phyloP scores from a whole-genome alignment of 2,888 invertebrate genomes.

The Empis livida region DNA sequence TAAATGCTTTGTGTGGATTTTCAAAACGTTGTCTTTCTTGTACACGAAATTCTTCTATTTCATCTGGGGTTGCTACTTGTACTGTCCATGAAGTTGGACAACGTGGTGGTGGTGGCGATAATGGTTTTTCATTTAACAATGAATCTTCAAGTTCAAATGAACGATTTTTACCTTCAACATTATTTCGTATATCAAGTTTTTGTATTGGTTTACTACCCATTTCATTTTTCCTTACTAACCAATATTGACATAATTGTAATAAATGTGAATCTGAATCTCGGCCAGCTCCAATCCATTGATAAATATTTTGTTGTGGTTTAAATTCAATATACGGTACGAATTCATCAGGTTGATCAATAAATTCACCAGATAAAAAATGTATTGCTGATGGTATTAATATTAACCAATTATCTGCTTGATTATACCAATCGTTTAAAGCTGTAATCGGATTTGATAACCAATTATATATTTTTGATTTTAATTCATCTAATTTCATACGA shows the following conservation, averaged over 20 bases:
- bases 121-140: constrained; percentile 25
- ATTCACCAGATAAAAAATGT: constrained; percentile 72
- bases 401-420: constrained; percentile 58
- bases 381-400: constrained; percentile 63
- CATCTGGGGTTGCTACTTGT: constrained; percentile 60
- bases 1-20: constrained; percentile 82
- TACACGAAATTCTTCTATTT: constrained; percentile 60
- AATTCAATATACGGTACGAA: constrained; percentile 83
- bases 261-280: constrained; percentile 75
- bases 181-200: constrained; percentile 21
- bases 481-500: constrained; percentile 60
- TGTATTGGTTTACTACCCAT: constrained; percentile 21
- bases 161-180: constrained; percentile 17
- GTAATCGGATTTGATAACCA: constrained; percentile 73
- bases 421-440: constrained; percentile 70
- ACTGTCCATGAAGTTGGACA: constrained; percentile 76
- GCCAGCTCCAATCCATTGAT: constrained; percentile 83
- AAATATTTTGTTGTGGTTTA: constrained; percentile 52
- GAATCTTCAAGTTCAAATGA: constrained; percentile 18
- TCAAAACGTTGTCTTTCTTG: constrained; percentile 77
- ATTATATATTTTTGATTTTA: constrained; percentile 57
- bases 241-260: constrained; percentile 60
- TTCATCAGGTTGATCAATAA: constrained; percentile 66
- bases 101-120: constrained; percentile 43
- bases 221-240: constrained; percentile 53